Conservation (phyloP, 2,113 vertebrate genomes). For the Pomatorhinus ruficollis region DNA sequence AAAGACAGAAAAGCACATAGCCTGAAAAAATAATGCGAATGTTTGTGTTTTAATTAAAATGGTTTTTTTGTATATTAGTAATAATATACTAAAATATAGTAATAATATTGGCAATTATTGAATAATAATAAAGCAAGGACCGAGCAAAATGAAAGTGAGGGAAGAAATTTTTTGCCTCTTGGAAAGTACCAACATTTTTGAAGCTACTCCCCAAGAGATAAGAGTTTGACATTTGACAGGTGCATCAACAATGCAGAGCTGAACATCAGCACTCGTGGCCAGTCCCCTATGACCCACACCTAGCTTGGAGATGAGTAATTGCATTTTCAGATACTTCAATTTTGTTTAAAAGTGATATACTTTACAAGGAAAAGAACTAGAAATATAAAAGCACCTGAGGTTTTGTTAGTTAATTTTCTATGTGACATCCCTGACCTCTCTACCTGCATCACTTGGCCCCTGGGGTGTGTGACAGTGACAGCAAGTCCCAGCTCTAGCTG, state of each 20-base stretch:
- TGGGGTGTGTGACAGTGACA: fast-evolving
- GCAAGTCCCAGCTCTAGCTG: neutral
- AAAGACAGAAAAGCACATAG: neutral
- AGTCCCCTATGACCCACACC: neutral
- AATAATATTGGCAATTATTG: neutral
- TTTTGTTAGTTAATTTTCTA: neutral
- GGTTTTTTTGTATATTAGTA: neutral
- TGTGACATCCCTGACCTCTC: neutral
- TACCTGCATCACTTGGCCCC: neutral
- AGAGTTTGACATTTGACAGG: neutral
- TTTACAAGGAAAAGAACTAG: neutral
- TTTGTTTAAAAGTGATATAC: neutral
- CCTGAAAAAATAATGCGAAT: neutral
- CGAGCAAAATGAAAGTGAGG: neutral
- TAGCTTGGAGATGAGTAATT: neutral
- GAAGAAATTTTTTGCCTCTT: neutral
- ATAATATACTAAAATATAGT: neutral
- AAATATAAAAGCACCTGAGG: neutral
- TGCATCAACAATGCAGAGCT: neutral
- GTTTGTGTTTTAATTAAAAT: neutral
- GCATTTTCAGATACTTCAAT: neutral
- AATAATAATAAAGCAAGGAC: neutral
- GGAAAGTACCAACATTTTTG: slow-evolving; percentile 21
- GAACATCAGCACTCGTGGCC: neutral
- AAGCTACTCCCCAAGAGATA: neutral